Conservation (phyloP, 2,797 vertebrate species). For the Channallabes apus region DNA sequence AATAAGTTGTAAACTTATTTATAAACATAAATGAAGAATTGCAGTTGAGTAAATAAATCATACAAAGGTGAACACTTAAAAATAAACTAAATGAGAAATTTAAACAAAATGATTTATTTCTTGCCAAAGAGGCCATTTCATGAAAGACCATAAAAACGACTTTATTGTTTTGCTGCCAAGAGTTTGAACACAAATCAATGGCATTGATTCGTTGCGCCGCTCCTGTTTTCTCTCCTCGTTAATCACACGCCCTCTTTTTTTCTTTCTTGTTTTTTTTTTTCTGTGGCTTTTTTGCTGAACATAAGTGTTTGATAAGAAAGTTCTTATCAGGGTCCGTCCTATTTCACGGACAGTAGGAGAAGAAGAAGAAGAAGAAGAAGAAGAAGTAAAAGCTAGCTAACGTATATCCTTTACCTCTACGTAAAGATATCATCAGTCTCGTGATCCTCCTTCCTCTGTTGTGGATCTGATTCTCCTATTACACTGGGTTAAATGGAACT, state of each 20-base stretch:
- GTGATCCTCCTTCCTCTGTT: conserved; percentile 31
- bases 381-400: background rate
- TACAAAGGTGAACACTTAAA: background rate
- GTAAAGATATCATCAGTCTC: background rate
- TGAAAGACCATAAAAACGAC: conserved; percentile 68
- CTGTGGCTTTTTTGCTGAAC: background rate
- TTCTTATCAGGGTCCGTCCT: background rate
- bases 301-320: background rate
- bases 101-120: conserved; percentile 56
- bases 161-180: conserved; percentile 76
- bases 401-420: background rate
- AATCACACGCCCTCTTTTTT: conserved; percentile 54
- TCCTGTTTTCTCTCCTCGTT: conserved; percentile 74
- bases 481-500: conserved; percentile 54
- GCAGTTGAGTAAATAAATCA: background rate
- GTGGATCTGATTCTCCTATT: conserved; percentile 56
- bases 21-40: background rate
- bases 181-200: conserved; percentile 73
- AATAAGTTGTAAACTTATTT: no score
- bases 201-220: conserved; percentile 70
- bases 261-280: background rate
- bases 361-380: no score
- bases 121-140: conserved; percentile 62
- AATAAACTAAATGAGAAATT: background rate
- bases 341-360: background rate